Conservation (phyloP, 1,140 invertebrate species). For the Coelopa frigida region DNA sequence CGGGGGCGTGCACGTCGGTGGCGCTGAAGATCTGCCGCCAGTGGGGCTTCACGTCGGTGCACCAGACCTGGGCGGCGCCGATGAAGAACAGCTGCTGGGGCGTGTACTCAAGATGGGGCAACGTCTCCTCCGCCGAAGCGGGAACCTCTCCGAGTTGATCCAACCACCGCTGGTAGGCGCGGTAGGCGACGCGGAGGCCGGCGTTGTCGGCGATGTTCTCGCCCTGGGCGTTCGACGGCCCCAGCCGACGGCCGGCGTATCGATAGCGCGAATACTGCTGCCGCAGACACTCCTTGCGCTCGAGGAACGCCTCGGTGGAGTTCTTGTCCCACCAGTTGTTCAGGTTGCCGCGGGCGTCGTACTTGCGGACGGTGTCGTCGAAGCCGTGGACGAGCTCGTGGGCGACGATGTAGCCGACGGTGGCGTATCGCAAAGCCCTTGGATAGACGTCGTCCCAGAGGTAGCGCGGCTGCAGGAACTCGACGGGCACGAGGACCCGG, state of each 20-base stretch:
- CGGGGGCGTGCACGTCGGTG: slow-evolving; percentile 74
- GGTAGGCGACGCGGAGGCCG: slow-evolving; percentile 80
- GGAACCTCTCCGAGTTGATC: slow-evolving; percentile 47
- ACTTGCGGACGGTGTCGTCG: slow-evolving; percentile 56
- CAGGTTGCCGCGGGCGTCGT: slow-evolving; percentile 60
- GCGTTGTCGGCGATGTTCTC: slow-evolving; percentile 95
- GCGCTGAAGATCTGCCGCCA: slow-evolving; percentile 37
- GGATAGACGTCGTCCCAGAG: slow-evolving; percentile 79
- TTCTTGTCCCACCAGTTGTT: slow-evolving; percentile 76
- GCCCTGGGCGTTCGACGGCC: slow-evolving; percentile 64
- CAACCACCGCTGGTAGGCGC: slow-evolving; percentile 63
- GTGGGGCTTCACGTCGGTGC: slow-evolving; percentile 16
- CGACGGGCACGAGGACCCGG: slow-evolving; percentile 90
- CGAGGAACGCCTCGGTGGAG: slow-evolving; percentile 80
- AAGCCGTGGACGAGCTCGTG: slow-evolving; percentile 64
- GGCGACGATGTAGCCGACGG: slow-evolving; percentile 80
- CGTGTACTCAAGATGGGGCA: slow-evolving; percentile 72
- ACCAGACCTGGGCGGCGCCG: slow-evolving; percentile 70
- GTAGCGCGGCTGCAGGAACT: slow-evolving; percentile 89
- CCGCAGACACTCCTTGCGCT: slow-evolving; percentile 80
- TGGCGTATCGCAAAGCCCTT: slow-evolving; percentile 86
- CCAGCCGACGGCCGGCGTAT: slow-evolving; percentile 55
- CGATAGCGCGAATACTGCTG: slow-evolving; percentile 76
- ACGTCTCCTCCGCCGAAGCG: slow-evolving; percentile 46
- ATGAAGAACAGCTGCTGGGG: slow-evolving; percentile 86